phyloP scores from a whole-genome alignment of 92 coral and sea anemone species.

The Epizoanthus stellaris region DNA sequence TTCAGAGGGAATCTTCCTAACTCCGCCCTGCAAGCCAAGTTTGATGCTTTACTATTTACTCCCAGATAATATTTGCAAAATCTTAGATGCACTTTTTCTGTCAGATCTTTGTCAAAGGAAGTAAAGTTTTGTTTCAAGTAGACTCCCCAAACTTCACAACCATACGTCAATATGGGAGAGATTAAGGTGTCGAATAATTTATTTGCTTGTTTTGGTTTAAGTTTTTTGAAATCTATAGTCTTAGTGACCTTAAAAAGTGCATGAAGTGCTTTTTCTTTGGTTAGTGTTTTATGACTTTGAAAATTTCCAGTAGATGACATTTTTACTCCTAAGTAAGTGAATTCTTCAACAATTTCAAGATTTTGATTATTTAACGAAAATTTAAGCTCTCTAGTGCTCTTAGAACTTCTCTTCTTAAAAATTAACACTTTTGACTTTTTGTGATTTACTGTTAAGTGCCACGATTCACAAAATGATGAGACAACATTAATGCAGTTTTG shows the following conservation, averaged over 20 bases:
- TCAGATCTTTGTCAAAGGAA: conserved; percentile 49
- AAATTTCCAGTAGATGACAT: conserved; percentile 13
- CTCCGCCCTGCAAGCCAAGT: conserved; percentile 55
- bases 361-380: conserved; percentile 5
- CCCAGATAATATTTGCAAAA: conserved; percentile 56
- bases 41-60: conserved; percentile 54
- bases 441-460: no score
- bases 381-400: no score
- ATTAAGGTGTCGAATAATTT: conserved; percentile 9
- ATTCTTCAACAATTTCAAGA: conserved; percentile 12
- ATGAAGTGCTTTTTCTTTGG: no score
- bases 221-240: conserved; percentile 16
- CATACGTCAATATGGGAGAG: conserved; percentile 51
- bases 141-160: conserved; percentile 54
- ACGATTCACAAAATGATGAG: no score
- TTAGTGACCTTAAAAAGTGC: not conserved
- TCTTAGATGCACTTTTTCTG: conserved; percentile 55
- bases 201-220: conserved; percentile 26
- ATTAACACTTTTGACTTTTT: no score
- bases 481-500: conserved; percentile 4
- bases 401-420: no score
- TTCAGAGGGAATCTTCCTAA: conserved; percentile 53
- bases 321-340: conserved; percentile 8
- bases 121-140: conserved; percentile 33
- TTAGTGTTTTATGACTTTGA: conserved; percentile 1